Evolutionary conservation across 2,888 invertebrate genomes (phyloP), one percentile per base, ranked within the genome.

Genomic region (Sabellastarte sp.): DNA sequence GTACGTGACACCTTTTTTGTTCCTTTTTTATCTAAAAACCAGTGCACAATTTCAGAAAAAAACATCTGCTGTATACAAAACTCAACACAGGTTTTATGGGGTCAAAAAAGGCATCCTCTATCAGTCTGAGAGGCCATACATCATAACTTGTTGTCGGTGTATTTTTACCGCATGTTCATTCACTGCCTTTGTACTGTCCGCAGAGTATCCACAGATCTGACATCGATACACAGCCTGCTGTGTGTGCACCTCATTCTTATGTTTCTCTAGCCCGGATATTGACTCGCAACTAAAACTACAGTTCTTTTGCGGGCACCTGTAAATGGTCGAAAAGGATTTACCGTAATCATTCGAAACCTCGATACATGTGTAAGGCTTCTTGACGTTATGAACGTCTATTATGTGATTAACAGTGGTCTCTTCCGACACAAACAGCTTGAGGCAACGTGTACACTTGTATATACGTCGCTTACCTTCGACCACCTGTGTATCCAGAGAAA

Each of bases 261-360:
- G 68, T 28, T 52, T 33, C 58, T 64, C 64, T 32, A 68, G 59
- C 51, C 64, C 68, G 2, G 50, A 26, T 51, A 60, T 58, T 50
- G 55, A 64, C 28, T 32, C 58, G 32, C 66, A 64, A 1, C 66
- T 58, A 30, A 65, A 60, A 32, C 33, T 67, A 52, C 68, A 68
- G 59, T 62, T 64, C 41, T 61, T 53, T n/a, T 64, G 60, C 32
- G 52, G 32, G 58, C 68, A 68, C 24, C 68, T 61, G 55, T 64
- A 63, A n/a, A 68, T 67, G 10, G 56, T 41, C 26, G 64, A 64
- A 32, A 66, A 68, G 3, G 31, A 62, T 57, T 60, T 52, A n/a
- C 68, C 68, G 41, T 68, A 65, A 59, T 68, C 62, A 50, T 64
- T 67, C 3, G 66, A 66, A 41, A 67, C 67, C 55, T 61, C 57